Evolutionary conservation across 1,140 invertebrate species (phyloP), one percentile per base, ranked within the genome.

Genomic region (Microplitis mediator): DNA sequence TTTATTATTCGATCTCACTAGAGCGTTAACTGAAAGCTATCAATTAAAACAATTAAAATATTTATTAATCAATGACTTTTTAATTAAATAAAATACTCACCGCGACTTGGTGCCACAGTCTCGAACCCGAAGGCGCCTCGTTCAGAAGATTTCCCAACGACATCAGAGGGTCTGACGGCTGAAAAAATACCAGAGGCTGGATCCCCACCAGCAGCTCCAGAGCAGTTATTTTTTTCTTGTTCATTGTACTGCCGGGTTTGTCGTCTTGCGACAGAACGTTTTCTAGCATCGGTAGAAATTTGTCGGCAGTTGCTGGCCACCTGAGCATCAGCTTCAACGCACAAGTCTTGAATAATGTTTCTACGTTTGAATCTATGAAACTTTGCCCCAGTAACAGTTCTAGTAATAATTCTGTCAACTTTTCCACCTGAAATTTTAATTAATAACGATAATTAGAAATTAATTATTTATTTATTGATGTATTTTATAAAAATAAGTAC

Each of bases 281-380:
- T 73, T 85, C 77, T 51, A 87, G 60, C 72, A 80, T 83, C 9
- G 85, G 79, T 73, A 86, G 78, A 77, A 85, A 86, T 72, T 82
- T 86, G 51, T 87, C 81, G 35, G 85, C 83, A 34, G 82, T 77
- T 0, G 84, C 84, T 16, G 86, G 85, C 86, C 86, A 87, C 13
- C 85, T 81, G 71, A 87, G 79, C 86, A 87, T 86, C 16, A 87
- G 71, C 77, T 86, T 87, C 4, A 86, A 72, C 39, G 78, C 80
- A 64, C 86, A 87, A 31, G 86, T 84, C 76, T 85, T 85, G 16
- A 87, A 87, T 5, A 87, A 75, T 9, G 79, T 75, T 64, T 86
- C 84, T 8, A 87, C 76, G 67, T 86, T 84, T 32, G 80, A 77
- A 79, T 87, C 83, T 69, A 87, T 84, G 56, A 86, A 86, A 77